Evolutionary conservation across 2,888 invertebrate genomes (phyloP).

Genomic region (Suillia variegata): DNA sequence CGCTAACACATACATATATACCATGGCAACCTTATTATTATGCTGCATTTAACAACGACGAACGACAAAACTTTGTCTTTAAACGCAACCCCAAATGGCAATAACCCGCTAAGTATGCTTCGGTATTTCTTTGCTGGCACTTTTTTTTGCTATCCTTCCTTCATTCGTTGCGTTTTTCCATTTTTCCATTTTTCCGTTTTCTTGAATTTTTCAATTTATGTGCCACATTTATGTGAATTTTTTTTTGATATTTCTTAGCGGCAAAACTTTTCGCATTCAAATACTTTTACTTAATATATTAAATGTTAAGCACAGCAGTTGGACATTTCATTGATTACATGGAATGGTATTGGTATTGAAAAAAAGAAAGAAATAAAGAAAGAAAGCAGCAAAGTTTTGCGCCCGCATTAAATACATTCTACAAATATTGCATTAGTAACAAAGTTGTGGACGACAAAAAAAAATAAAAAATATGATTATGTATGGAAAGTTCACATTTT

Average conservation of each 20-base stretch:
- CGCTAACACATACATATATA: no score
- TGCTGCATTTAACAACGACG: not conserved
- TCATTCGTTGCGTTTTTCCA: no score
- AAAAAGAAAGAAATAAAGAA: no score
- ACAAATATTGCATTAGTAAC: constrained; percentile 12
- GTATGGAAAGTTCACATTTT: not conserved
- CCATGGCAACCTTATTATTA: not conserved
- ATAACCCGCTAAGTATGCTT: constrained; percentile 2
- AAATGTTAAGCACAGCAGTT: constrained; percentile 7
- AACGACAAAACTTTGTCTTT: not conserved
- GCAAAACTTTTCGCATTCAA: constrained; percentile 3
- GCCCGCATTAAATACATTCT: constrained; percentile 13
- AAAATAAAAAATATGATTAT: not conserved
- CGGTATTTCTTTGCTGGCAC: not conserved
- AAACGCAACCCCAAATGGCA: not conserved
- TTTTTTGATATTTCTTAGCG: not conserved
- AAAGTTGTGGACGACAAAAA: not conserved
- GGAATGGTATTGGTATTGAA: not conserved
- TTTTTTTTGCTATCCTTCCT: no score
- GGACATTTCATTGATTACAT: constrained; percentile 6
- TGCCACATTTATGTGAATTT: not conserved
- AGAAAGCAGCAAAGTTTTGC: not conserved
- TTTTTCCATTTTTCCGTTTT: not conserved
- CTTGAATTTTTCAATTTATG: not conserved
- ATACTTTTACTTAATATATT: constrained; percentile 4